Evolutionary conservation across 1,140 invertebrate genomes (phyloP).

Genomic region (Solenopsis fugax): DNA sequence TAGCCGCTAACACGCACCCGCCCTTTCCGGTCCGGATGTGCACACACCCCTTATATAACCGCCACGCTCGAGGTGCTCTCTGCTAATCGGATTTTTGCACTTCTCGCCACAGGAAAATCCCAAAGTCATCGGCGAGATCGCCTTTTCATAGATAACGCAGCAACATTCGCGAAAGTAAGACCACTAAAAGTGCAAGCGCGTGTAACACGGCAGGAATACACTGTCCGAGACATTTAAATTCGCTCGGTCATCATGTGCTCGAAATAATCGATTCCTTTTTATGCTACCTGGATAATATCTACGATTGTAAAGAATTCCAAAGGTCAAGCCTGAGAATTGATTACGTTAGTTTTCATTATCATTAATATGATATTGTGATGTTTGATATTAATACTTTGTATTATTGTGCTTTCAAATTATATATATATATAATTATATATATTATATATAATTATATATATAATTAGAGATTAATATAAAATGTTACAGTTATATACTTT

Average conservation of each 20-base stretch:
- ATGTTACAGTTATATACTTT: conserved; percentile 3
- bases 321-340: neutral
- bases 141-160: conserved; percentile 70
- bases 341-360: neutral
- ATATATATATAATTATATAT: too few relatives aligned
- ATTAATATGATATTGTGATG: neutral
- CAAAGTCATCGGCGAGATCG: conserved; percentile 65
- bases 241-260: neutral
- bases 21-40: conserved; percentile 64
- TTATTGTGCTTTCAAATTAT: neutral
- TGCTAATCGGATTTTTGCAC: conserved; percentile 77
- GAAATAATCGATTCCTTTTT: conserved; percentile 62
- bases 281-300: neutral
- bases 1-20: conserved; percentile 61
- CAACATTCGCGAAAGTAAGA: conserved; percentile 30
- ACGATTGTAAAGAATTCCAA: neutral
- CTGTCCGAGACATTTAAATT: conserved; percentile 58
- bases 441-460: too few relatives aligned
- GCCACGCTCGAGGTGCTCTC: conserved; percentile 45
- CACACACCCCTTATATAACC: conserved; percentile 61
- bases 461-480: conserved; percentile 8
- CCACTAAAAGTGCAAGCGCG: conserved; percentile 15
- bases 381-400: neutral
- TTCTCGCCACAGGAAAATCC: conserved; percentile 19
- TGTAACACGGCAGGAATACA: conserved; percentile 33